phyloP scores from a whole-genome alignment of 2,113 vertebrate species.

The Crotalus horridus region DNA sequence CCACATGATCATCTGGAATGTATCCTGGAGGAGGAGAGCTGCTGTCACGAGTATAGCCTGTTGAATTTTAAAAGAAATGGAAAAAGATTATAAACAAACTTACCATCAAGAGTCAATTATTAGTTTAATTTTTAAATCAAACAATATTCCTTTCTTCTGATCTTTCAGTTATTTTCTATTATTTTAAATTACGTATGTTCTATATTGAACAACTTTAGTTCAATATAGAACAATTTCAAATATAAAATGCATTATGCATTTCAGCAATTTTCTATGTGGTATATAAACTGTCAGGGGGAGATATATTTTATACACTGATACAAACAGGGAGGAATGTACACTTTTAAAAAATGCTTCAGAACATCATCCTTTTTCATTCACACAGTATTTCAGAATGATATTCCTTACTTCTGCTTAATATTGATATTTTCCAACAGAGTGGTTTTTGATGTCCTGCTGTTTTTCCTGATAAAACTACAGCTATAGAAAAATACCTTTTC shows the following conservation, averaged over 20 bases:
- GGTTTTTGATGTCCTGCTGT: not conserved
- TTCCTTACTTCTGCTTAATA: not conserved
- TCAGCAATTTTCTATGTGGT: not conserved
- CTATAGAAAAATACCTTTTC: not conserved
- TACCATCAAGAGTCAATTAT: not conserved
- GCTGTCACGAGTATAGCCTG: conserved; percentile 87
- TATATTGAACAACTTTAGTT: not conserved
- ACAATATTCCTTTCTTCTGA: not conserved
- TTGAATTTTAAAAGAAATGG: conserved; percentile 26
- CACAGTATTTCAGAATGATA: not conserved
- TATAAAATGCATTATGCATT: not conserved
- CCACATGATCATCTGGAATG: conserved; percentile 96
- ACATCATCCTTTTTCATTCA: not conserved
- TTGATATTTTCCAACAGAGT: not conserved
- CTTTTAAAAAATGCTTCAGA: not conserved
- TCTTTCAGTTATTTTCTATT: not conserved
- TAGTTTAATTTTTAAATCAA: not conserved
- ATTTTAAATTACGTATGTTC: not conserved
- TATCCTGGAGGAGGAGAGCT: conserved; percentile 97
- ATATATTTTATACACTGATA: not conserved
- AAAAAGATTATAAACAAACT: not conserved
- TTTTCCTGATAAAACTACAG: not conserved
- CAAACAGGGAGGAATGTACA: not conserved
- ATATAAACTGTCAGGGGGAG: not conserved
- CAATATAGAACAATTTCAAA: not conserved